These are phyloP conservation scores for Cyclophora albipunctata DNA, from an alignment of 2,888 invertebrate genomes.

Conservation along the genomic window DNA sequence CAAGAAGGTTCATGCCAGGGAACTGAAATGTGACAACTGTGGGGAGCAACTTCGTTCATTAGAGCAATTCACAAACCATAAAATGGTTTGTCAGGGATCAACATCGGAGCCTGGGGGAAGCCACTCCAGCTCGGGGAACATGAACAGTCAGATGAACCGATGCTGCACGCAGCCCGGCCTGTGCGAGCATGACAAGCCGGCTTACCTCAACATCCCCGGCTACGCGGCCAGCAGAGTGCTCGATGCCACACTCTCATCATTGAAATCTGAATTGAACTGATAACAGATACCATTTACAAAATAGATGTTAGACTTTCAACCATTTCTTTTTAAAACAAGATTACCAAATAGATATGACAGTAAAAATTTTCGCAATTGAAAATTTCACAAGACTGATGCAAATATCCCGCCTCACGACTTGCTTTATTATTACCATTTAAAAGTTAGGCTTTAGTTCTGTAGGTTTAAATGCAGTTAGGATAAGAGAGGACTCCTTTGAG, in stretches of 20 bases:
- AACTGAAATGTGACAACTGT: constrained; percentile 69
- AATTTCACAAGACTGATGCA: constrained; percentile 76
- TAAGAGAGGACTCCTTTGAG: constrained; percentile 50
- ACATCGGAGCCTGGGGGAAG: constrained; percentile 46
- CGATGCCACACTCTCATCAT: constrained; percentile 64
- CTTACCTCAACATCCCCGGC: constrained; percentile 69
- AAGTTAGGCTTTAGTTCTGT: constrained; percentile 60
- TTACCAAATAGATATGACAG: constrained; percentile 70
- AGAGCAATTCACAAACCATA: constrained; percentile 70
- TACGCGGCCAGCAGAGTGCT: constrained; percentile 64
- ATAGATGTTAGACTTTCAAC: constrained; percentile 32
- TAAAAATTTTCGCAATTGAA: constrained; percentile 69
- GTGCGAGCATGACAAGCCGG: constrained; percentile 72
- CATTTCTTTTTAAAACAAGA: constrained; percentile 55
- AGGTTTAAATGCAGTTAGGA: constrained; percentile 49
- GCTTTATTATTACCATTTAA: constrained; percentile 75
- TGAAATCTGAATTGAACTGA: constrained; percentile 71
- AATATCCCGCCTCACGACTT: constrained; percentile 76
- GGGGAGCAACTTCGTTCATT: constrained; percentile 70
- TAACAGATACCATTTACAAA: constrained; percentile 31
- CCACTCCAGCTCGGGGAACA: constrained; percentile 23
- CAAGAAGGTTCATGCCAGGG: constrained; percentile 72
- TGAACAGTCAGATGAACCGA: constrained; percentile 37
- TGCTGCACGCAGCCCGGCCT: constrained; percentile 68
- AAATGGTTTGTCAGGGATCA: constrained; percentile 60